Base-by-base conservation (phyloP, 2,113 vertebrate species). In the Mastomys natalensis region DNA sequence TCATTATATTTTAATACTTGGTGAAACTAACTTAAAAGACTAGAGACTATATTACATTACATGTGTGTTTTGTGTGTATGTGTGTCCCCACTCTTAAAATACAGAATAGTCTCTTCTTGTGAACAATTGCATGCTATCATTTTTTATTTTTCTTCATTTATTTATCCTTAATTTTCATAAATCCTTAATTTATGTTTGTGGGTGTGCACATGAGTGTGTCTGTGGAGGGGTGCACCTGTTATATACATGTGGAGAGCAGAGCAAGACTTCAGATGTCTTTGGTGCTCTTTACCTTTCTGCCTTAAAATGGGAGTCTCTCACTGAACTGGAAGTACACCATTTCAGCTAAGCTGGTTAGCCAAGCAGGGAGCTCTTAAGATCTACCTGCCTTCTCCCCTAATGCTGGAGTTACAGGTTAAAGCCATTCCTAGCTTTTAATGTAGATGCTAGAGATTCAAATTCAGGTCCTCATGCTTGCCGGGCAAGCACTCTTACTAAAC, bases 21-120 rank as follows among this genome's bases (percentile, higher is more conserved):
- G 90, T 77, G 43, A 95, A 95, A 90, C 84, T 95, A 93, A 91
- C 26, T 12, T 88, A 89, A 80, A 95, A 45, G 15, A 78, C 82
- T 96, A 3, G n/a, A 93, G 7, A 76, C 62, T 92, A 87, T 37
- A 97, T 82, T 82, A 82, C 9, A 82, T n/a, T 22, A 37, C 9
- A 31, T 34, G 16, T 53, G 76, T 53, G 29, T 76, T 34, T 31
- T 58, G 21, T 60, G 37, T n/a, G 37, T 55, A 9, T 55, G 34
- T 76, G 11, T 58, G 7, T 94, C 31, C 53, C 40, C 87, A 82
- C 29, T 45, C 45, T 12, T 51, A 85, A 92, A 92, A 73, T 78
- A 95, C 3, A 90, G 72, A 92, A 92, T 72, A 11, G 26, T 82
- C 68, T 92, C 51, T 95, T 53, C 24, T 40, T 90, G 21, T 48